Base-by-base conservation (phyloP, 2,113 vertebrate species). In the Ophiodon elongatus region DNA sequence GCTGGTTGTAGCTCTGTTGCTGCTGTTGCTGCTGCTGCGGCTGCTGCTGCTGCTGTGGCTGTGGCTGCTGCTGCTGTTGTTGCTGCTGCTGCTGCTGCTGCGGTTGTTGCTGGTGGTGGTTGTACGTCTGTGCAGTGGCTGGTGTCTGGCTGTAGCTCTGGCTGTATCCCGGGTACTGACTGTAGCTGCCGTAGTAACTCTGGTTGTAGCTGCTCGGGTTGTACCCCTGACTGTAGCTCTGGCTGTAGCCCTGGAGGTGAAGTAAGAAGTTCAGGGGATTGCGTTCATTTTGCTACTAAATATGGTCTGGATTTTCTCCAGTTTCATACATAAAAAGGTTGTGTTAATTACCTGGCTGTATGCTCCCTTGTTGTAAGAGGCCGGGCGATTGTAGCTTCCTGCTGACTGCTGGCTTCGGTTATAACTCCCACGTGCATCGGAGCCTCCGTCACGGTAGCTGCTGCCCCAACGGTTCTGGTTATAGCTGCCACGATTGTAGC, bases 381-480 rank as follows among this genome's bases (percentile, higher is more conserved):
- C 66, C 1, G 92, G 88, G 39, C 94, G 94, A 37, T 93, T 96
- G 91, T 95, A 96, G 92, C 91, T 89, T 19, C 94, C 80, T 13
- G 89, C 90, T 0, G 92, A 94, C 85, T 94, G 96, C 81, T 95
- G 96, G 89, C 64, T 94, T 87, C 96, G 96, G 86, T 88, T 96
- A 73, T 97, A 97, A 63, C 96, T 94, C 27, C 95, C 91, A 5
- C 94, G 95, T 54, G 93, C 72, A 21, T 96, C 96, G 29, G 95
- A 95, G 84, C 92, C 93, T 65, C 95, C 93, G 43, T 97, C 97
- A 21, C 96, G 94, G 90, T 91, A 96, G 85, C 83, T 95, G 87
- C 80, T 95, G 52, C 96, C 95, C 97, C 97, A 98, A 31, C 97
- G 96, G 89, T 92, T 97, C 91, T 97, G 97, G 86, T 76, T 96